Evolutionary conservation across 2,888 invertebrate genomes (phyloP), one percentile per base, ranked within the genome.

Genomic region (Meliscaeva auricollis): DNA sequence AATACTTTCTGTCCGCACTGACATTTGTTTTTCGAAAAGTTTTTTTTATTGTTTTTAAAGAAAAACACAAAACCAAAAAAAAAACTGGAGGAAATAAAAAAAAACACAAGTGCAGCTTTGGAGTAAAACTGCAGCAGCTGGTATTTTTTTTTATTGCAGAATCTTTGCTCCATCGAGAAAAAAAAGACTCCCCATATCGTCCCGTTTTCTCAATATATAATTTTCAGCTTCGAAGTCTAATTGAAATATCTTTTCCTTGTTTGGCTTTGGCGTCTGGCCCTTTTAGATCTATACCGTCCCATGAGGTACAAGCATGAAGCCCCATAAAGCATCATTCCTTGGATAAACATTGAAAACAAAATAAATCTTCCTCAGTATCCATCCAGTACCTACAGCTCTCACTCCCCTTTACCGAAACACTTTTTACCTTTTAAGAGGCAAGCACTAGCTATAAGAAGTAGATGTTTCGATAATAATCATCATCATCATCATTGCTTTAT

Each of bases 391-490:
- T 7, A 6, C 32, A 9, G 35, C 35, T 9, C 3, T 38, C 35
- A 3, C 35, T 38, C 35, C 35, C 35, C 30, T 13, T 3, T 46
- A 20, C 48, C 17, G 8, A 46, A 70, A 62, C 60, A n/a, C 70
- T 68, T 26, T 50, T 32, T 66, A 35, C 50, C 46, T 64, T 64
- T 46, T 64, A 46, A 46, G 17, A 64, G 46, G 17, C 11, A n/a
- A 17, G 8, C 62, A 22, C 8, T 60, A 60, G 20, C 60, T n/a
- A n/a, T 22, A 2, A 44, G 22, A 58, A 81, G 64, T 73, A 62
- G 84, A 87, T 82, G 78, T 77, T 77, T 64, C 78, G 79, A 87
- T 87, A 81, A 87, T 87, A 77, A 87, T 76, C 79, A 84, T 87
- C 80, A 87, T 76, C 22, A 26, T 50, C 81, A 76, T 87, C 87